These are phyloP conservation scores for Cichladusa arquata DNA, from an alignment of 2,113 vertebrate genomes.

Conservation along the genomic window DNA sequence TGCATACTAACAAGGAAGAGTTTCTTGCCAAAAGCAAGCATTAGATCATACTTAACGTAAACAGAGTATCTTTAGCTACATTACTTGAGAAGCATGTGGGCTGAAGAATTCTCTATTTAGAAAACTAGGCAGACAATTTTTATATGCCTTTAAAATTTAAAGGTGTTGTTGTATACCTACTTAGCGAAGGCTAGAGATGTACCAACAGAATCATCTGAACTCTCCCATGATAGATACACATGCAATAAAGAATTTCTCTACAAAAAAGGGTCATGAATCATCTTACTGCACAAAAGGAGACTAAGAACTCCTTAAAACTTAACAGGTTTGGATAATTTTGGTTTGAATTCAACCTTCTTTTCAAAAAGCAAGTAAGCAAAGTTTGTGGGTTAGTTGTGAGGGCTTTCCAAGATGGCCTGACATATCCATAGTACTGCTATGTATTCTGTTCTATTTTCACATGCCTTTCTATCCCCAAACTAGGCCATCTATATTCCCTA, in stretches of 20 bases:
- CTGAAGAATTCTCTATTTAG: background rate
- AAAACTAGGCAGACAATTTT: background rate
- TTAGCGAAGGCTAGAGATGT: background rate
- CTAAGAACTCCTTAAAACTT: background rate
- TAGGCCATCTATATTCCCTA: background rate
- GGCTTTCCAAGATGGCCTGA: background rate
- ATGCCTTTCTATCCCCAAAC: background rate
- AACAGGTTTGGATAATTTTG: background rate
- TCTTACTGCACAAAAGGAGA: background rate
- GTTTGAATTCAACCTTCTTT: background rate
- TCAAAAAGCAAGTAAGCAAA: accelerated
- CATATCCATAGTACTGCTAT: background rate
- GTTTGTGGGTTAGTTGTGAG: background rate
- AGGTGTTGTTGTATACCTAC: background rate
- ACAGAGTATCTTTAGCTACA: background rate
- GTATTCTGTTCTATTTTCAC: background rate
- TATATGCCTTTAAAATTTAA: background rate
- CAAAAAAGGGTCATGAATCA: background rate
- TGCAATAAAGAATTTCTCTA: background rate
- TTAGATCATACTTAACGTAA: background rate
- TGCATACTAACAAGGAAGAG: background rate
- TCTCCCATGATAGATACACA: background rate
- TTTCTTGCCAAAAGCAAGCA: constrained; percentile 14
- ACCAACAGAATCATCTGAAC: background rate
- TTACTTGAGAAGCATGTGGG: background rate